A percentile compares a stretch with the other conserved stretches of the same genome.
These are phyloP conservation scores for Leptopilina drosophilae DNA, from an alignment of 2,888 invertebrate genomes.

Conservation along the genomic window DNA sequence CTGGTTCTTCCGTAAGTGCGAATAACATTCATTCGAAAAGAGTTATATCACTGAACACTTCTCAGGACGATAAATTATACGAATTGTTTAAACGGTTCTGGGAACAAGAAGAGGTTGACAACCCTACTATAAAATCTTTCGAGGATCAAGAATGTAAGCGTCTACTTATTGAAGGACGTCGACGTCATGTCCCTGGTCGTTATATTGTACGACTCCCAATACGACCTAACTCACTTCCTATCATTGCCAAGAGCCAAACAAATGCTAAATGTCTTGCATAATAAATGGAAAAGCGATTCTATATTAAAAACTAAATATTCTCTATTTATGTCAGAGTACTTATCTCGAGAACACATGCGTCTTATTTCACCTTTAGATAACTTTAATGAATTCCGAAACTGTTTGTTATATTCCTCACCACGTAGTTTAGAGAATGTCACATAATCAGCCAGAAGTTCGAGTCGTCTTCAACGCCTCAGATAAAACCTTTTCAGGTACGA, in stretches of 20 bases:
- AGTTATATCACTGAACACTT: too few relatives aligned
- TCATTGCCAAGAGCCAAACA: neutral
- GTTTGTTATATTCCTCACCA: neutral
- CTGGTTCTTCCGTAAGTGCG: neutral
- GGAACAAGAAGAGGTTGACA: neutral
- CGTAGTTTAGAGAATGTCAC: neutral
- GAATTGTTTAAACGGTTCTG: neutral
- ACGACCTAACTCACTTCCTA: neutral
- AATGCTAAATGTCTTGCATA: neutral
- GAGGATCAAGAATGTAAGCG: conserved; percentile 1
- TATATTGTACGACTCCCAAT: neutral
- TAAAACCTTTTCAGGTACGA: neutral
- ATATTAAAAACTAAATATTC: neutral
- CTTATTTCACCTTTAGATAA: neutral
- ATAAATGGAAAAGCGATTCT: neutral
- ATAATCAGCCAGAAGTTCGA: neutral
- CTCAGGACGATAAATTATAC: too few relatives aligned
- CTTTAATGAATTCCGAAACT: neutral
- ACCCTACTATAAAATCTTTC: neutral
- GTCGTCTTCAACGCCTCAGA: neutral
- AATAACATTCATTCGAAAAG: too few relatives aligned
- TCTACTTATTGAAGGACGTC: neutral
- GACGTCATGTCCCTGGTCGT: neutral
- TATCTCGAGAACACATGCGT: neutral
- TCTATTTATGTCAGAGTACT: neutral